Evolutionary conservation across 2,888 invertebrate genomes (phyloP).

Genomic region (Lydus trimaculatus): DNA sequence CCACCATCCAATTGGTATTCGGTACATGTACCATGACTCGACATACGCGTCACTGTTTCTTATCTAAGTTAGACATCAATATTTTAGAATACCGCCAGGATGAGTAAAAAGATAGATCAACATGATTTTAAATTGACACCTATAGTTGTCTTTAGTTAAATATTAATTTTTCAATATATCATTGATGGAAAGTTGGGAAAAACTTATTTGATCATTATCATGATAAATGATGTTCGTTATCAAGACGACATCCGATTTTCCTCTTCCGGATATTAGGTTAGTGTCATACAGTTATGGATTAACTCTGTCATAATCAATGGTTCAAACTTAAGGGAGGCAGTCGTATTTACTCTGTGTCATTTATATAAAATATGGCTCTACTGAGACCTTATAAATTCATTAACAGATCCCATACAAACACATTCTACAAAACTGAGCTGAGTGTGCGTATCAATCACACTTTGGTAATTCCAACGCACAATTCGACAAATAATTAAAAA

Average conservation of each 20-base stretch:
- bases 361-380: conserved; percentile 31
- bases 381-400: conserved; percentile 32
- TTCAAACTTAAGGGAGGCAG: conserved; percentile 25
- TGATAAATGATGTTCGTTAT: conserved; percentile 53
- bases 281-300: conserved; percentile 55
- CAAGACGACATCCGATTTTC: conserved; percentile 49
- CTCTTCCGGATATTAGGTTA: conserved; percentile 53
- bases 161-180: conserved; percentile 17
- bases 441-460: neutral
- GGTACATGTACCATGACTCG: conserved; percentile 21
- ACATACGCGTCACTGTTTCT: conserved; percentile 22
- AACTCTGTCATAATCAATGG: conserved; percentile 41
- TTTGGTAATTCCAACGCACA: neutral
- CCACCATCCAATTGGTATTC: conserved; percentile 30
- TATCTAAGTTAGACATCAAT: conserved; percentile 27
- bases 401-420: conserved; percentile 11
- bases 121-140: conserved; percentile 16
- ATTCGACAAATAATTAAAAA: conserved; percentile 8
- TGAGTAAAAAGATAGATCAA: conserved; percentile 19
- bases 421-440: neutral
- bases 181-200: conserved; percentile 31
- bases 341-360: conserved; percentile 26
- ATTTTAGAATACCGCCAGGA: conserved; percentile 17
- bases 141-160: conserved; percentile 14
- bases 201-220: conserved; percentile 49